A percentile compares a stretch with the other conserved stretches of the same genome.
Conservation (phyloP, 23 tunicate genomes). For the Phallusia fumigata region DNA sequence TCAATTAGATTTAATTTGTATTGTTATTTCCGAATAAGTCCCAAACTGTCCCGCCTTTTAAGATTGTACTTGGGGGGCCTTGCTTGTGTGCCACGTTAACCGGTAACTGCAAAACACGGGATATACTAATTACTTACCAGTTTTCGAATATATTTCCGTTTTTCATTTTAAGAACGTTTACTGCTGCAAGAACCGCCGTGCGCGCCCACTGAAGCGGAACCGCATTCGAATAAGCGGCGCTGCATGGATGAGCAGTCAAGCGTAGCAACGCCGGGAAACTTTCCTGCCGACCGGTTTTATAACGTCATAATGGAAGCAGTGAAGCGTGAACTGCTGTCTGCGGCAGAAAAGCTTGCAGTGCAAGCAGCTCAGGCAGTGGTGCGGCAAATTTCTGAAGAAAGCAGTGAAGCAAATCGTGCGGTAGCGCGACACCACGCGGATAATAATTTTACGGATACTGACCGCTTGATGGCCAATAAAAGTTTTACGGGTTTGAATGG, state of each 20-base stretch:
- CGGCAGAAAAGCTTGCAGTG: conserved; percentile 20
- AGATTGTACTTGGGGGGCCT: no score
- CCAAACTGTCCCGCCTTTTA: no score
- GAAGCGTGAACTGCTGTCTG: conserved; percentile 26
- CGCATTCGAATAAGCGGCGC: neutral
- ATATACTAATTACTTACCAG: no score
- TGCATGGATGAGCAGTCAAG: neutral
- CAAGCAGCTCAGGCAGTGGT: neutral
- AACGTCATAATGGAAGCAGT: conserved; percentile 26
- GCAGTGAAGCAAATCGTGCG: neutral
- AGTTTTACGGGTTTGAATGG: neutral
- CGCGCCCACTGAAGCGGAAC: neutral
- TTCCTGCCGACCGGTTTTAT: neutral
- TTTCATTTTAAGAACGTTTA: no score
- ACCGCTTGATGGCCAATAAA: neutral
- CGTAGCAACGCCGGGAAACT: neutral
- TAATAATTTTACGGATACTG: neutral
- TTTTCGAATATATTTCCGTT: no score
- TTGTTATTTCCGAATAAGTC: no score
- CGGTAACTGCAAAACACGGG: no score
- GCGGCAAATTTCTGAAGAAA: neutral
- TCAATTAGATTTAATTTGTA: no score
- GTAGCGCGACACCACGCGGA: neutral
- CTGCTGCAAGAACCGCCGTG: no score
- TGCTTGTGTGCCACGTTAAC: no score